Evolutionary conservation across 2,113 vertebrate species (phyloP).

Genomic region (Nipponia nippon): DNA sequence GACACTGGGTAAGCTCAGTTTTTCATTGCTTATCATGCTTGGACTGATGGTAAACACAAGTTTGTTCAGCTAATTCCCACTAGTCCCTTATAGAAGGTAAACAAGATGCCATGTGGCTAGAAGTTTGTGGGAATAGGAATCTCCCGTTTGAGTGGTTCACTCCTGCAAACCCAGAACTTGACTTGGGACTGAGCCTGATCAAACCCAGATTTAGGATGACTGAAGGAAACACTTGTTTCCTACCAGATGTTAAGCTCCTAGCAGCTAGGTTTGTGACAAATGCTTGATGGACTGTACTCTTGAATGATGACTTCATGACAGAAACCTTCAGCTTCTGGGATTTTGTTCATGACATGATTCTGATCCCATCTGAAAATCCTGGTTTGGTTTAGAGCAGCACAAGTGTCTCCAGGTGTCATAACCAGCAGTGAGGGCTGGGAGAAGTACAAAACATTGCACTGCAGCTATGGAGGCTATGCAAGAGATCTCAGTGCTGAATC

Average conservation of each 20-base stretch:
- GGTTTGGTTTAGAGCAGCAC: neutral
- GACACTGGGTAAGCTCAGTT: rapidly evolving
- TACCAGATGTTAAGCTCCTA: neutral
- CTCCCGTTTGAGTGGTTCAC: neutral
- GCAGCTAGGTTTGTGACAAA: neutral
- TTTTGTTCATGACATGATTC: neutral
- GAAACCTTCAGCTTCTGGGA: neutral
- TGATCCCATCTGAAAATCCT: neutral
- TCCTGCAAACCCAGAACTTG: neutral
- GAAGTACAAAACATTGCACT: neutral
- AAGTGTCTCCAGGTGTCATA: neutral
- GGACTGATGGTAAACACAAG: neutral
- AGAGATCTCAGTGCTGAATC: neutral
- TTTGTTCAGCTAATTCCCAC: neutral
- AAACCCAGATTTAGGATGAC: neutral
- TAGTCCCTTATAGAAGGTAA: neutral
- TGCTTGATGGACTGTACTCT: neutral
- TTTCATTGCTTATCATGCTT: neutral
- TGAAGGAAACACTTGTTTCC: neutral
- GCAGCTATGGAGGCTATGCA: neutral
- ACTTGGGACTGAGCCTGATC: neutral
- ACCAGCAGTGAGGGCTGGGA: neutral
- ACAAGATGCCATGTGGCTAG: neutral
- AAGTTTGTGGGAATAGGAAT: neutral
- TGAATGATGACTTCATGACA: neutral